Conservation (phyloP, 2,888 invertebrate species). For the Microctonus hyperodae region DNA sequence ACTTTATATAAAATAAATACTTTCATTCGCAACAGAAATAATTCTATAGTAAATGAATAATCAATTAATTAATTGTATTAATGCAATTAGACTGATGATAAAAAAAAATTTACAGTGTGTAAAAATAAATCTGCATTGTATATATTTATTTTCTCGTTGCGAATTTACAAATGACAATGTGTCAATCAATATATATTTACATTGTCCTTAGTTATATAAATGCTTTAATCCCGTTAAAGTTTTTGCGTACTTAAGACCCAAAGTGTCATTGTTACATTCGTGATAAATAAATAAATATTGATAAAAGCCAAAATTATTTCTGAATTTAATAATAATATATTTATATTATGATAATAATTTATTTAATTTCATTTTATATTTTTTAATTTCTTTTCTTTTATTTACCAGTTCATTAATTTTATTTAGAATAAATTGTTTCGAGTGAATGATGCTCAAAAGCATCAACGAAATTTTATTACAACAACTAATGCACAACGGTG, state of each 20-base stretch:
- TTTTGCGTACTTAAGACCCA: slow-evolving; percentile 32
- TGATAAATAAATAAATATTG: slow-evolving; percentile 28
- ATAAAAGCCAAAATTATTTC: neutral
- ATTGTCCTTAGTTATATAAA: neutral
- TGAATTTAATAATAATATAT: neutral
- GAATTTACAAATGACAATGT: neutral
- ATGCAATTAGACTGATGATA: slow-evolving; percentile 1
- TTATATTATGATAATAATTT: neutral
- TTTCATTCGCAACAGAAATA: neutral
- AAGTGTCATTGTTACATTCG: slow-evolving; percentile 25
- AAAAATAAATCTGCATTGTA: neutral
- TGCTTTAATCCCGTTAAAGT: slow-evolving; percentile 25
- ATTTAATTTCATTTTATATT: neutral
- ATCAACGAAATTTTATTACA: slow-evolving; percentile 17
- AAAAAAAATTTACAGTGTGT: neutral
- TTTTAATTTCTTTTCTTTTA: neutral
- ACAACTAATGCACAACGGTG: neutral
- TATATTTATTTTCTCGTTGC: neutral
- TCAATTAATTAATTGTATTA: neutral
- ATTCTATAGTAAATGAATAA: neutral
- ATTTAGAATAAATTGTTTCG: neutral
- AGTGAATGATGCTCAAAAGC: neutral
- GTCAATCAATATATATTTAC: neutral
- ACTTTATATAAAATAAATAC: neutral
- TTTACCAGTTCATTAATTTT: neutral